A percentile compares a stretch with the other conserved stretches of the same genome.
Conservation (phyloP, 30 jellyfish, hydroid and myxozoan species). For the Phacellophora camtschatica region DNA sequence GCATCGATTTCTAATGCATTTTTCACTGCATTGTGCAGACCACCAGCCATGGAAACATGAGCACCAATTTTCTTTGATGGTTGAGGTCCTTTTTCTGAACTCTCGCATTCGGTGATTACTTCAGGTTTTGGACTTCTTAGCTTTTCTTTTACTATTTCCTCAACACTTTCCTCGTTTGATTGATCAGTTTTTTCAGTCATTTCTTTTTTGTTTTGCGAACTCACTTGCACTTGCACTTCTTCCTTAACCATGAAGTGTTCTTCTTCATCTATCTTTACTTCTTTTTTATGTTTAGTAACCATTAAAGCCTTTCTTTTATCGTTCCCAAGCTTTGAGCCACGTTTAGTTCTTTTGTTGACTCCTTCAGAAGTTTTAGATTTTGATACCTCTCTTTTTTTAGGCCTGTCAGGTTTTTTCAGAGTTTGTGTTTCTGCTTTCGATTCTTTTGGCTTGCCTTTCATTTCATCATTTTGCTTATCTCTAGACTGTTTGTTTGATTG, state of each 20-base stretch:
- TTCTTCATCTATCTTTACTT: not conserved
- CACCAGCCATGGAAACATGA: conserved; percentile 57
- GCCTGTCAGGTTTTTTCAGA: too few species aligned
- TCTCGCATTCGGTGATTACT: not conserved
- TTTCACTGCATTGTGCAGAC: conserved; percentile 42
- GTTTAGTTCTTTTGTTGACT: not conserved
- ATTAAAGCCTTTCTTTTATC: not conserved
- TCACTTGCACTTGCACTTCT: not conserved
- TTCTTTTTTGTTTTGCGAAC: not conserved
- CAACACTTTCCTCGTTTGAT: not conserved
- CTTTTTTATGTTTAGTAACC: not conserved
- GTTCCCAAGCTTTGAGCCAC: not conserved
- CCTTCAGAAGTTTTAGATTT: not conserved
- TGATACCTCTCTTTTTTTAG: too few species aligned
- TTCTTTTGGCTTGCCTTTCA: too few species aligned
- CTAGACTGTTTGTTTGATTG: too few species aligned
- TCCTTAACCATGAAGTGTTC: not conserved
- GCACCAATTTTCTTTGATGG: conserved; percentile 42
- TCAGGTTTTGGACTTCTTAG: not conserved
- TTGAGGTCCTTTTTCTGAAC: not conserved
- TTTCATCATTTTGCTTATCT: too few species aligned
- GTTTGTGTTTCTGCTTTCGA: too few species aligned
- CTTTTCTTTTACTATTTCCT: too few species aligned
- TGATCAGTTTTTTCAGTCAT: not conserved
- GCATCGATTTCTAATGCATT: conserved; percentile 38